phyloP scores from a whole-genome alignment of 2,888 invertebrate genomes.

The Drosophila testacea region DNA sequence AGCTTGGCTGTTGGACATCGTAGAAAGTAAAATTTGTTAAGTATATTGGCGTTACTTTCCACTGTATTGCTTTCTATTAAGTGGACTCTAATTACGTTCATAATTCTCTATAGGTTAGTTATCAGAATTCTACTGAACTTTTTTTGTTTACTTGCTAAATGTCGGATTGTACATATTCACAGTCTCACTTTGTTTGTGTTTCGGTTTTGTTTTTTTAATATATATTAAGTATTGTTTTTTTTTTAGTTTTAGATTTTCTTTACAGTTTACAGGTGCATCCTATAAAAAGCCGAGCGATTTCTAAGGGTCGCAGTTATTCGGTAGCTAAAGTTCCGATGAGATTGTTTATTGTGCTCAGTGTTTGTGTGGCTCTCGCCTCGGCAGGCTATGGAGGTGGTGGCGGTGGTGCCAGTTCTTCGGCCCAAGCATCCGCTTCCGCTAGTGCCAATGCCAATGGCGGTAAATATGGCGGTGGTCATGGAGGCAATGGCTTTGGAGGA shows the following conservation, averaged over 20 bases:
- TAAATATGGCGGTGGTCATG: slow-evolving; percentile 31
- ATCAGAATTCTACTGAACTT: slow-evolving; percentile 46
- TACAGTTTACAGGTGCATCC: slow-evolving; percentile 31
- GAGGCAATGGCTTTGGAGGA: slow-evolving; percentile 23
- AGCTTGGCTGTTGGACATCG: too few species aligned
- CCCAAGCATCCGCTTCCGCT: slow-evolving; percentile 56
- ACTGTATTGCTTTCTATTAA: slow-evolving; percentile 7
- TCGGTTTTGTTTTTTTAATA: slow-evolving; percentile 4
- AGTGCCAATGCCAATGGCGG: slow-evolving; percentile 28
- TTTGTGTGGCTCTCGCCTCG: slow-evolving; percentile 66
- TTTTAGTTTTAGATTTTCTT: slow-evolving; percentile 37
- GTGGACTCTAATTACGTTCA: slow-evolving; percentile 35
- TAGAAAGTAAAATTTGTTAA: too few species aligned
- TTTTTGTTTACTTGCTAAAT: slow-evolving; percentile 45
- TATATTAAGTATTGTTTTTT: not conserved
- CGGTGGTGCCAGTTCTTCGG: slow-evolving; percentile 40
- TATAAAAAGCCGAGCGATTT: slow-evolving; percentile 62
- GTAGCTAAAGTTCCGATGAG: slow-evolving; percentile 68
- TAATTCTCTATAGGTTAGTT: too few species aligned
- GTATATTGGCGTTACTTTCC: too few species aligned
- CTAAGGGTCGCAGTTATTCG: slow-evolving; percentile 56
- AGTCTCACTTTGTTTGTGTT: slow-evolving; percentile 24
- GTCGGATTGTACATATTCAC: slow-evolving; percentile 14
- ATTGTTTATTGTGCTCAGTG: slow-evolving; percentile 72
- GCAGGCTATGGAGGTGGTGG: slow-evolving; percentile 67